A percentile compares a stretch with the other conserved stretches of the same genome.
Evolutionary conservation across 2,888 invertebrate species (phyloP).

Genomic region (Julus scandinavius): DNA sequence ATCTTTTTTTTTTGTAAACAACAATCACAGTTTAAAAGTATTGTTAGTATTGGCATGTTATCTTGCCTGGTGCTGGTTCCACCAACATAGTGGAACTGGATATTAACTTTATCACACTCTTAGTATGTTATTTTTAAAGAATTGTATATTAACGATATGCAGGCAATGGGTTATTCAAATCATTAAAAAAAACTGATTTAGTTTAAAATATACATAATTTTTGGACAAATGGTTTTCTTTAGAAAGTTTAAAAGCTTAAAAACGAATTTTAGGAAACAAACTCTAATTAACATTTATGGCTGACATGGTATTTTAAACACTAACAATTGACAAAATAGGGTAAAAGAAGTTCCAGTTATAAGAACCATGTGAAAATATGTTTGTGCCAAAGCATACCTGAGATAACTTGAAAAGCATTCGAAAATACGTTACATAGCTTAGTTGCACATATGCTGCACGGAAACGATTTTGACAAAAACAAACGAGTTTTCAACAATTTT

Average conservation of each 20-base stretch:
- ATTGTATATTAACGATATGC: too few species aligned
- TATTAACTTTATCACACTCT: background rate
- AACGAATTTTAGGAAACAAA: background rate
- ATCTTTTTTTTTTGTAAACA: background rate
- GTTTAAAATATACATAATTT: background rate
- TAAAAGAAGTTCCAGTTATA: too few species aligned
- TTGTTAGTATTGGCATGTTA: background rate
- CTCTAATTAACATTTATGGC: too few species aligned
- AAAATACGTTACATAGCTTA: background rate
- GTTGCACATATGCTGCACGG: background rate
- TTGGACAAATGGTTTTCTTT: background rate
- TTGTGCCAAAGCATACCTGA: background rate
- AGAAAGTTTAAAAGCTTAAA: background rate
- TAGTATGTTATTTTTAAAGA: too few species aligned
- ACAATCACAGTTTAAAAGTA: conserved; percentile 4
- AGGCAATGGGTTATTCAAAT: too few species aligned
- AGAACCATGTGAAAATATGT: background rate
- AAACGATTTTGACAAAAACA: background rate
- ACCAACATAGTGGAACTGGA: background rate
- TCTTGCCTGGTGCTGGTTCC: background rate
- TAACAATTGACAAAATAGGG: background rate
- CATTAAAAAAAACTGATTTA: background rate
- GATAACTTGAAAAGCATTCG: background rate
- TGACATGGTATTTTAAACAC: background rate
- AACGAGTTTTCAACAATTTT: too few species aligned